These are phyloP conservation scores for Thumatha senex DNA, from an alignment of 2,888 invertebrate species.

Conservation along the genomic window DNA sequence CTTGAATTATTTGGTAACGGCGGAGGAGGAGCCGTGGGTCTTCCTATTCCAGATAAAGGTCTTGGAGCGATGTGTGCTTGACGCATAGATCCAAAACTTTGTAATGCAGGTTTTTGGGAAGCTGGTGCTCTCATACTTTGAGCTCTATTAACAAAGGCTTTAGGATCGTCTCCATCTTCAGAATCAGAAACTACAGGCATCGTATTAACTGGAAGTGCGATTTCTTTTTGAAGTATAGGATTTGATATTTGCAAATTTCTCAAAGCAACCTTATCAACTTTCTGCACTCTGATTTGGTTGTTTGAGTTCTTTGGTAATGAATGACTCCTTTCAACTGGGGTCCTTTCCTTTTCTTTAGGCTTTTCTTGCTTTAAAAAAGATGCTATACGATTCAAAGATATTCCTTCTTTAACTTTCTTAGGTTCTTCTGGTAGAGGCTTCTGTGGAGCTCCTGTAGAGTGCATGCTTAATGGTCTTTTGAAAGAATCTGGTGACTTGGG, in stretches of 20 bases:
- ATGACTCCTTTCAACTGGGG: slow-evolving; percentile 79
- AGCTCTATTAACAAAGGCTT: slow-evolving; percentile 87
- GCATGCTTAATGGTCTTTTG: slow-evolving; percentile 80
- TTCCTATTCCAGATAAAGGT: slow-evolving; percentile 88
- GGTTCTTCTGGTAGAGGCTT: slow-evolving; percentile 79
- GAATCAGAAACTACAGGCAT: slow-evolving; percentile 84
- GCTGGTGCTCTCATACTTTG: slow-evolving; percentile 90
- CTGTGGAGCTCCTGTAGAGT: slow-evolving; percentile 61
- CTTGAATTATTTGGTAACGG: slow-evolving; percentile 82
- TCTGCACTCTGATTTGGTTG: slow-evolving; percentile 85
- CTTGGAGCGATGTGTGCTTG: slow-evolving; percentile 86
- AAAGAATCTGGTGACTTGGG: slow-evolving; percentile 69
- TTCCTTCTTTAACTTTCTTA: slow-evolving; percentile 83
- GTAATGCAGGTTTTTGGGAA: slow-evolving; percentile 84
- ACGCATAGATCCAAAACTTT: slow-evolving; percentile 93
- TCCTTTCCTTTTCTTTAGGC: slow-evolving; percentile 76
- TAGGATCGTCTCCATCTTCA: slow-evolving; percentile 80
- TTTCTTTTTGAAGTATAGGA: slow-evolving; percentile 89
- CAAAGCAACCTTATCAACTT: slow-evolving; percentile 88
- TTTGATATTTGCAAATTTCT: slow-evolving; percentile 92
- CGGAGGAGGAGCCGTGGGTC: slow-evolving; percentile 91
- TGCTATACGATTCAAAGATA: slow-evolving; percentile 88
- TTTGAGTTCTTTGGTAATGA: slow-evolving; percentile 84
- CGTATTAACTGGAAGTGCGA: slow-evolving; percentile 83
- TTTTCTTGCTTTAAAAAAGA: slow-evolving; percentile 88